Base-by-base conservation (phyloP, 2,888 invertebrate species). In the Apamea monoglypha region DNA sequence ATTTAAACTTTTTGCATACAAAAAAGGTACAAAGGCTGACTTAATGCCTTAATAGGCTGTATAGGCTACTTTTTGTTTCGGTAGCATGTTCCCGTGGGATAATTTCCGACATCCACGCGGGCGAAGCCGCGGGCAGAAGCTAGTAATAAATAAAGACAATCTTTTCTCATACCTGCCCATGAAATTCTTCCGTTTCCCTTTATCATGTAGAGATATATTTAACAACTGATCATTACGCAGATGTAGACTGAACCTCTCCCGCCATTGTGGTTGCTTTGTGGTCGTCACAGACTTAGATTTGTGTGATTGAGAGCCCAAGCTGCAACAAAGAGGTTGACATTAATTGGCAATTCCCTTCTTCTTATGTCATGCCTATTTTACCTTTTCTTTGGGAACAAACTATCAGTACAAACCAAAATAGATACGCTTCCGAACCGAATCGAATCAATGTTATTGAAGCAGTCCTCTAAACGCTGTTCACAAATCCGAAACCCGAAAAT, bases 161-260 rank as follows among this genome's bases (percentile, higher is more conserved):
- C 12, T 66, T 50, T 73, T 59, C 32, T 1, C 83, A 69, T 88
- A 96, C 96, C 95, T 96, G 88, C 96, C 96, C 96, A 96, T 96
- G 78, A 94, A 95, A 83, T 93, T 95, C 87, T 95, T 96, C 87
- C 94, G 93, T 85, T 93, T 95, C 56, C 96, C 96, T 88, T 94
- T 96, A 79, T 96, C 95, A 93, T 94, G 93, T 53, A 97, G 74
- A 0, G 95, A 93, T 64, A 96, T 87, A 73, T 91, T 90, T 16
- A 97, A 81, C 25, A 93, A 53, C 50, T 93, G 87, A 53, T 96
- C 95, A 74, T 92, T 92, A 75, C 91, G 90, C 18, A 95, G 88
- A 68, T 92, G 92, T 21, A 97, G 81, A 74, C 95, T 93, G 74
- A 96, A 94, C 53, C 93, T 89, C 80, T 97, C 95, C 14, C 93